Evolutionary conservation across 2,888 invertebrate genomes (phyloP).

Genomic region (Polia nebulosa): DNA sequence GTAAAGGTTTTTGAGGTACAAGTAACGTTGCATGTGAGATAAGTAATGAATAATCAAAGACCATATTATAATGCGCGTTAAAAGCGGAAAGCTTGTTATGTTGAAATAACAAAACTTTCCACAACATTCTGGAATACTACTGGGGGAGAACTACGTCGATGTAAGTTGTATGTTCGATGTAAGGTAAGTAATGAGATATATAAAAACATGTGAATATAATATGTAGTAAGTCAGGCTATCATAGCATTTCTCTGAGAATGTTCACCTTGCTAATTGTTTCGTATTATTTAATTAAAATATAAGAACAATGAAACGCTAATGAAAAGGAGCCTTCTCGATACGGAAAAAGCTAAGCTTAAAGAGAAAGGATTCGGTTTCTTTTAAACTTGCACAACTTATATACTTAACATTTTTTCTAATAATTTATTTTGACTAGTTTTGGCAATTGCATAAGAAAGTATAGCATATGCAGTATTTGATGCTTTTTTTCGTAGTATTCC

Average conservation of each 20-base stretch:
- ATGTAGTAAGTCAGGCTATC: neutral
- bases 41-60: constrained; percentile 29
- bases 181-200: constrained; percentile 28
- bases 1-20: constrained; percentile 2
- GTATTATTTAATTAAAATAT: neutral
- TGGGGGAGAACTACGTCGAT: constrained; percentile 7
- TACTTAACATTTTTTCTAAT: neutral
- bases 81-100: constrained; percentile 46
- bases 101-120: constrained; percentile 58
- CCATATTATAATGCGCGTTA: constrained; percentile 30
- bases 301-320: neutral
- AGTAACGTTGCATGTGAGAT: constrained; percentile 11
- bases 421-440: neutral
- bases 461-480: neutral
- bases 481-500: constrained; percentile 10
- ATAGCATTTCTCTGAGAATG: neutral
- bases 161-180: constrained; percentile 8
- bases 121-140: constrained; percentile 49
- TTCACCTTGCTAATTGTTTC: neutral
- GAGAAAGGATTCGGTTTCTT: neutral
- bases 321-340: neutral
- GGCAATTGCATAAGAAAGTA: neutral
- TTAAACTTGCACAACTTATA: neutral
- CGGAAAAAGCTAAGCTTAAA: neutral
- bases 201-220: no score